Conservation (phyloP, 2,113 vertebrate genomes). For the Phrynocephalus versicolor region DNA sequence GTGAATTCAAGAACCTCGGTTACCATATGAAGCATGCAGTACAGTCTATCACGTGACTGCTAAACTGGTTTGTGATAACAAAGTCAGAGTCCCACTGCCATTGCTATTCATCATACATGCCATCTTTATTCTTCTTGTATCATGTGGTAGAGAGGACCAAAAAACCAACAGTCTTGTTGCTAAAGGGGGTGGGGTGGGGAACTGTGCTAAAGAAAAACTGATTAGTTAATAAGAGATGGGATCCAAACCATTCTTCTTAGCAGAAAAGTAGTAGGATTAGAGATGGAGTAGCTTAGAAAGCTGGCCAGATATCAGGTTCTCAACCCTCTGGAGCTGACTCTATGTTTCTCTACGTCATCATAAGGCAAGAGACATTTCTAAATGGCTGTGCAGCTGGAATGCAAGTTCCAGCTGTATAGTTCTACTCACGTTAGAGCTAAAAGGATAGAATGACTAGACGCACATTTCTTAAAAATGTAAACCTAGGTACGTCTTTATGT, state of each 20-base stretch:
- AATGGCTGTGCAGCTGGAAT: neutral
- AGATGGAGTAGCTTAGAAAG: neutral
- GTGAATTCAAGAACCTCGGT: neutral
- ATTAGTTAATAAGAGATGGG: slow-evolving; percentile 2
- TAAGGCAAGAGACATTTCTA: neutral
- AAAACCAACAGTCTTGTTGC: neutral
- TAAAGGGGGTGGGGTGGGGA: neutral
- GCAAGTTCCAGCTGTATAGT: neutral
- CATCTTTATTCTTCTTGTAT: neutral
- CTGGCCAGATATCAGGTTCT: neutral
- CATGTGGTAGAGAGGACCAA: neutral
- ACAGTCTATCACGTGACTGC: no score
- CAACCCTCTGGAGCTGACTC: neutral
- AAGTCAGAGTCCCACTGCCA: neutral
- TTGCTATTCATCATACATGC: neutral
- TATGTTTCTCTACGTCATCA: neutral
- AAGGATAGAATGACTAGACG: neutral
- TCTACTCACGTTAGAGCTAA: neutral
- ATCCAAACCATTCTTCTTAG: neutral
- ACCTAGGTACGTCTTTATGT: neutral
- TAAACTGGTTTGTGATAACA: neutral
- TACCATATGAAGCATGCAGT: neutral
- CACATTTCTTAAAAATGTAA: neutral
- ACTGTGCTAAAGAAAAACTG: neutral
- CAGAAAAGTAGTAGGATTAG: neutral